phyloP scores from a whole-genome alignment of 2,797 vertebrate species.

The Cuniculus paca region DNA sequence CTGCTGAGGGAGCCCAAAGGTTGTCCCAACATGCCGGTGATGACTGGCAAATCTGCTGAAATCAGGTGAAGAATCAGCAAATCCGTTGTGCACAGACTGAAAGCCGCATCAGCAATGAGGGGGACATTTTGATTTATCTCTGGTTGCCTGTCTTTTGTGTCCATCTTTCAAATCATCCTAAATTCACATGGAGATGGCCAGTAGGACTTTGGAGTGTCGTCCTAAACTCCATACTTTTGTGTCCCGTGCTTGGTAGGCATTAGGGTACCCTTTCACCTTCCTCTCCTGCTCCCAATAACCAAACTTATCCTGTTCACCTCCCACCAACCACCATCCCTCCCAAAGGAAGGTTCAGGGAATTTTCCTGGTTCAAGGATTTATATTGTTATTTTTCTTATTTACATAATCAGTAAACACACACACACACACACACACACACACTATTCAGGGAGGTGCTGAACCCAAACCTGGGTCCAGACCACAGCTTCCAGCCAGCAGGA shows the following conservation, averaged over 20 bases:
- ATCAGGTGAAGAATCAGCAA: conserved; percentile 19
- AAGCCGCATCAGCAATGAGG: neutral
- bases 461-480: neutral
- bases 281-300: neutral
- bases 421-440: too few species aligned
- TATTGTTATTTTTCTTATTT: conserved; percentile 85
- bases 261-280: neutral
- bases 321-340: neutral
- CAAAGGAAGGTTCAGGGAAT: conserved; percentile 16
- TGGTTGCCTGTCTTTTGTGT: neutral
- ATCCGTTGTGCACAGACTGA: neutral
- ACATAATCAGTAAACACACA: conserved; percentile 73
- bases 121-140: conserved; percentile 24
- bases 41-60: neutral
- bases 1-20: neutral
- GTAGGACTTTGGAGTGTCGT: neutral
- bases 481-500: rapidly evolving
- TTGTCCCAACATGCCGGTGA: neutral
- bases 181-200: neutral
- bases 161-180: neutral
- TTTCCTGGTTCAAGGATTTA: neutral
- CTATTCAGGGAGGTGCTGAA: neutral
- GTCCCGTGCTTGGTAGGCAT: neutral
- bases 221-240: neutral
- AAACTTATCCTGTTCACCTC: neutral